Evolutionary conservation across 2,888 invertebrate genomes (phyloP).

Genomic region (Andricus curvator): DNA sequence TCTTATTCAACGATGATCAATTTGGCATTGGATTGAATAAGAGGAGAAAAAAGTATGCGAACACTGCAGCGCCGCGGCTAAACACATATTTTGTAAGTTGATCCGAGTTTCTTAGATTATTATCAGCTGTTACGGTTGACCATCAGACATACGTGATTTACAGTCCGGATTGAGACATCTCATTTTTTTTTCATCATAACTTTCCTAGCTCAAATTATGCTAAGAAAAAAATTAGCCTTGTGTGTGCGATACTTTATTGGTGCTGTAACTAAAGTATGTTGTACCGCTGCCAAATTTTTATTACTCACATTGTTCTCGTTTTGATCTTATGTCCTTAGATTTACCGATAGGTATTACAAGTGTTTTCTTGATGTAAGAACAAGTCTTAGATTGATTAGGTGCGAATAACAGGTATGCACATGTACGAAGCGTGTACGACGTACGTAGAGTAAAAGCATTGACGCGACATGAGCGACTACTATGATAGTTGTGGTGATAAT

Average conservation of each 20-base stretch:
- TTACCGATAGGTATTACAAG: background rate
- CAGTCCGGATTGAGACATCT: too few species aligned
- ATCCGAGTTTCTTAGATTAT: too few species aligned
- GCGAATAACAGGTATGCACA: background rate
- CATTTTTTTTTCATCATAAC: background rate
- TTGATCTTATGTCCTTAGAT: background rate
- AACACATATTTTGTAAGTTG: too few species aligned
- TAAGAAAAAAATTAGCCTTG: background rate
- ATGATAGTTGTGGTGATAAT: constrained; percentile 45
- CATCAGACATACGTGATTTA: background rate
- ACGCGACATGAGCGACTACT: background rate
- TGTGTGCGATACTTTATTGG: background rate
- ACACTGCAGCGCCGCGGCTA: background rate
- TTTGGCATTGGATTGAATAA: background rate
- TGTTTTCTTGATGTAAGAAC: background rate
- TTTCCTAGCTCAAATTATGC: background rate
- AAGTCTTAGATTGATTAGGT: background rate
- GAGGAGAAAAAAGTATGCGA: background rate
- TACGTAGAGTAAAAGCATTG: background rate
- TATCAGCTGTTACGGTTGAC: background rate
- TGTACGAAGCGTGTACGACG: background rate
- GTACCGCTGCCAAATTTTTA: too few species aligned
- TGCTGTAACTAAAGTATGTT: background rate
- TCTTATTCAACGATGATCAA: background rate
- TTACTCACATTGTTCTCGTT: background rate